A percentile compares a stretch with the other conserved stretches of the same genome.
phyloP scores from a whole-genome alignment of 2,797 vertebrate genomes.

The Paramormyrops hopkinsi region DNA sequence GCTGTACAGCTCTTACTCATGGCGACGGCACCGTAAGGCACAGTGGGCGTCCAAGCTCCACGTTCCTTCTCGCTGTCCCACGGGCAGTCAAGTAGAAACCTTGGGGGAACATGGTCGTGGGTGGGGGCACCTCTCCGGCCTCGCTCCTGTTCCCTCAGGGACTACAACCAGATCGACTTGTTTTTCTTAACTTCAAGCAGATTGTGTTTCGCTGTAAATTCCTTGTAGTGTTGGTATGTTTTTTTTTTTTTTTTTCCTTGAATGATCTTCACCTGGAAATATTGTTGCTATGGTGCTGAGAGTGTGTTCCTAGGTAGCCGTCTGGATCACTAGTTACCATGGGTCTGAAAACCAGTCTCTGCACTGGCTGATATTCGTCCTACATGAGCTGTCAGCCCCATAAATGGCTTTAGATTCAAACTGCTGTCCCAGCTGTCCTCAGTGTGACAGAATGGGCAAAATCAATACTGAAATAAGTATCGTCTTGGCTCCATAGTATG shows the following conservation, averaged over 20 bases:
- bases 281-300: background rate
- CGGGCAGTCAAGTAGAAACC: conserved; percentile 40
- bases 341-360: background rate
- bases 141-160: conserved; percentile 48
- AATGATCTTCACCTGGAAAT: background rate
- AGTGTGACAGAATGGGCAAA: conserved; percentile 1
- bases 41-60: conserved; percentile 6
- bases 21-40: conserved; percentile 26
- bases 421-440: conserved; percentile 5
- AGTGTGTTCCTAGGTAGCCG: background rate
- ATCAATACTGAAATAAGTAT: background rate
- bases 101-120: conserved; percentile 24
- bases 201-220: background rate
- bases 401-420: background rate
- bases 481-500: conserved; percentile 22
- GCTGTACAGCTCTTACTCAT: background rate
- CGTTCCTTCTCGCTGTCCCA: conserved; percentile 34
- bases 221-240: background rate
- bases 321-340: background rate
- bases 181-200: conserved; percentile 31
- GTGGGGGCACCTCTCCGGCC: conserved; percentile 39
- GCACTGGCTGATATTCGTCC: background rate
- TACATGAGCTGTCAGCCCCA: background rate
- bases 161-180: conserved; percentile 58
- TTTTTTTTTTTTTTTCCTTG: background rate